Evolutionary conservation across 1,140 invertebrate species (phyloP), one percentile per base, ranked within the genome.

Genomic region (Pomacea maculata): DNA sequence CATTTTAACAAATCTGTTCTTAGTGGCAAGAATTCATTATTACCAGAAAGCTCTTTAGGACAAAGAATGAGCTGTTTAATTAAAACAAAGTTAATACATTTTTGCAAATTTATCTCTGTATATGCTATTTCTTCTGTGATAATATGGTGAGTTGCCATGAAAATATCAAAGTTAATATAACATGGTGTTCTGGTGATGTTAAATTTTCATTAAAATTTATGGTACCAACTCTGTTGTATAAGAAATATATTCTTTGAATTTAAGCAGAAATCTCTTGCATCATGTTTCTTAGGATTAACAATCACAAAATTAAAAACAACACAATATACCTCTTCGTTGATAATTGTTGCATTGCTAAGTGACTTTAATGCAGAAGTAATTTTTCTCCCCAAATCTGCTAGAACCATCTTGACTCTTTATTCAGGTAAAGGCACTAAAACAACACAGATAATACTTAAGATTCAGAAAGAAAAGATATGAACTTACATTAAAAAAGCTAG

Each of bases 301-400:
- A 45, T 45, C 2, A 45, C 34, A 45, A 45, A 45, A 45, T 45
- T 45, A 4, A 73, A n/a, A 25, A 61, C 57, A 57, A 65, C 54
- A 45, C 65, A 70, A 92, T 93, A 92, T 93, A 97, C 96, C 93
- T 99, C 98, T 94, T 99, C 97, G 94, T 99, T 99, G 85, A 99
- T 99, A 82, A 99, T 95, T 57, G 98, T 99, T 72, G 98, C 98
- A 94, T 98, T 98, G 92, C 97, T 99, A 80, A 99, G 93, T 61
- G 97, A 99, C 87, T 98, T 95, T 89, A 99, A 93, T 73, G 99
- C 99, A 89, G 96, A 96, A 86, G 98, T 99, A 91, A 99, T 99
- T 94, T 99, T 99, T 90, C 98, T 95, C 89, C 99, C 99, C 91
- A 99, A 95, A 94, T 99, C 98, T 87, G 98, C 99, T 94, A 99